phyloP scores from a whole-genome alignment of 2,888 invertebrate species.

The Spialia ferax region DNA sequence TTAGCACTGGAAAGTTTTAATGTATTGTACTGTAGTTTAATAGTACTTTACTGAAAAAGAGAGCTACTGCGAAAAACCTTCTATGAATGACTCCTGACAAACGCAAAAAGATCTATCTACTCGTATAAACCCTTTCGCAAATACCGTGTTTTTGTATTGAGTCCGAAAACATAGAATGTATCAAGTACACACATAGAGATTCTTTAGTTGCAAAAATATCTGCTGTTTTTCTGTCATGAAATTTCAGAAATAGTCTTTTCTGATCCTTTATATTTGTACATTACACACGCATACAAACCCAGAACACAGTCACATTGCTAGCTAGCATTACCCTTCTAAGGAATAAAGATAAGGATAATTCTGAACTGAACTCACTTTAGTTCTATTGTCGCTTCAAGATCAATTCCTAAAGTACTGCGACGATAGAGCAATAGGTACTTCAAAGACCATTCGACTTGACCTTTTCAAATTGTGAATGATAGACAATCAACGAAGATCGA shows the following conservation, averaged over 20 bases:
- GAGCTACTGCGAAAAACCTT: not conserved
- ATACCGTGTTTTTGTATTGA: not conserved
- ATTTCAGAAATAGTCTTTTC: not conserved
- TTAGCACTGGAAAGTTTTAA: not conserved
- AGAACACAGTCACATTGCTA: too few relatives aligned
- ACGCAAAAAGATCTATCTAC: not conserved
- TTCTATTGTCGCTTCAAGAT: not conserved
- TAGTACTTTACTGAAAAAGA: not conserved
- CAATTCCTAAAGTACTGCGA: not conserved
- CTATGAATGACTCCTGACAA: not conserved
- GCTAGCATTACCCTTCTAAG: not conserved
- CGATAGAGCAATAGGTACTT: not conserved
- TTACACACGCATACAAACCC: not conserved
- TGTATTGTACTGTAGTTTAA: not conserved
- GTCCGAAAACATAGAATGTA: not conserved
- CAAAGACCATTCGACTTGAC: conserved; percentile 39
- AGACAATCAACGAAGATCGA: conserved; percentile 49
- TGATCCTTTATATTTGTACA: not conserved
- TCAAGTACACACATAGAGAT: not conserved
- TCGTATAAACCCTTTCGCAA: not conserved
- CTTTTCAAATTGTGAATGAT: conserved; percentile 53
- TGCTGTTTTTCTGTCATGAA: too few relatives aligned
- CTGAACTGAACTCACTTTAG: not conserved
- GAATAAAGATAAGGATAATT: not conserved
- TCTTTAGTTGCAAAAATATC: not conserved